Evolutionary conservation across 2,797 vertebrate genomes (phyloP), one percentile per base, ranked within the genome.

Genomic region (Numenius phaeopus): DNA sequence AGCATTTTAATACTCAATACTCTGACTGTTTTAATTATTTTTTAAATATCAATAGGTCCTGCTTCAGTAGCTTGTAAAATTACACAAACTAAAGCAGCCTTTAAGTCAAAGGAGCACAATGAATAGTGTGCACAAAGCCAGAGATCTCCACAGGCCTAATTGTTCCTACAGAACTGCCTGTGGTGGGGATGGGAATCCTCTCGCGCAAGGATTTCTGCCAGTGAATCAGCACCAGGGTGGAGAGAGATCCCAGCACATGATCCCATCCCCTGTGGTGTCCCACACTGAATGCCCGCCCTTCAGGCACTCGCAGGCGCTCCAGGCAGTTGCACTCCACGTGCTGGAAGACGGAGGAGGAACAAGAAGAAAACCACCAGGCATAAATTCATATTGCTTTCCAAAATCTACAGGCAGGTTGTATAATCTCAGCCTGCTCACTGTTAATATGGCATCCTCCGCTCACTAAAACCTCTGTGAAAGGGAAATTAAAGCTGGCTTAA

Each of bases 21-120:
- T 91, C 88, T 84, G 83, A 87, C 94, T 94, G 69, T 82, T 96
- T 97, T 96, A 97, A 96, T 97, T 97, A 94, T 95, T 97, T 96
- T 97, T 96, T 40, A 97, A 97, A 94, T 94, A 97, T 96, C 95
- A 96, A 76, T 94, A 96, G 89, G 96, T 96, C 89, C 91, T 96
- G 91, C 86, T 96, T 96, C 97, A 95, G 88, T 94, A 97, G 90
- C 79, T 95, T 95, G 87, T 96, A 97, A 97, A 96, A 97, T 97
- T 96, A 89, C 44, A 87, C 57, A 94, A 95, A 73, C 73, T 88
- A 94, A 79, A 95, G 90, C 66, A 92, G 89, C 11, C 50, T 86
- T 89, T 77, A 94, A 96, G 87, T 87, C 79, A 93, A 78, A 89
- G 61, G 47, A 97, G 37, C 59, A 94, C 67, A 88, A 72, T 88